Conservation (phyloP, 2,888 invertebrate species). For the Tenthredo livida region DNA sequence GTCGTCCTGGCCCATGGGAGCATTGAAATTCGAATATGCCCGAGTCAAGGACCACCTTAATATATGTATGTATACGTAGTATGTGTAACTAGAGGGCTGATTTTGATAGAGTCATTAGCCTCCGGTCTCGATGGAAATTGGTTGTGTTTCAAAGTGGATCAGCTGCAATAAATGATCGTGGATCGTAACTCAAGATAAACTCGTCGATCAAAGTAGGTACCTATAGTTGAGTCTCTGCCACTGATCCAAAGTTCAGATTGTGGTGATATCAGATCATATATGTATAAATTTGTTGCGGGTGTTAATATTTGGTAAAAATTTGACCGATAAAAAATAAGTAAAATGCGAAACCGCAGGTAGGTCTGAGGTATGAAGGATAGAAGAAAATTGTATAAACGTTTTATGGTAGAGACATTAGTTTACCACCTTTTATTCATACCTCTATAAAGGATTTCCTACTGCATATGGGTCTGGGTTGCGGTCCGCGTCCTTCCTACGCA, state of each 20-base stretch:
- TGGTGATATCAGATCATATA: not conserved
- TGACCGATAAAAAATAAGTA: not conserved
- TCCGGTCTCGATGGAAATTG: conserved; percentile 1
- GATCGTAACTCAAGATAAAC: not conserved
- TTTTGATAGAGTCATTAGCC: conserved; percentile 9
- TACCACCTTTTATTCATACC: not conserved
- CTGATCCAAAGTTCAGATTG: not conserved
- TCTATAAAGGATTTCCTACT: not conserved
- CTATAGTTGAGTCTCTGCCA: not conserved
- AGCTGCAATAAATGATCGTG: not conserved
- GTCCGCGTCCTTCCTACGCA: not conserved
- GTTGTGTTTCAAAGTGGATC: not conserved
- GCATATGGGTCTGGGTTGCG: not conserved
- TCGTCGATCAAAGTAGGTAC: not conserved
- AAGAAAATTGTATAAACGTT: not conserved
- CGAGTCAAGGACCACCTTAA: no score
- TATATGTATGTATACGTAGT: not conserved
- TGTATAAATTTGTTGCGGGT: not conserved
- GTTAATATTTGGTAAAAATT: not conserved
- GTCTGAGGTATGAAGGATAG: no score
- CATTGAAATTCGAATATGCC: not conserved
- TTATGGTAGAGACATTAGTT: not conserved
- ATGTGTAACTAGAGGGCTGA: not conserved
- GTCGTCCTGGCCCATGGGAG: no score
- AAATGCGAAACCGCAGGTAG: not conserved